Percentiles rank a stretch among this genome's conserved stretches.
Conservation (phyloP, 1,140 invertebrate species). For the Brachionus rubens region DNA sequence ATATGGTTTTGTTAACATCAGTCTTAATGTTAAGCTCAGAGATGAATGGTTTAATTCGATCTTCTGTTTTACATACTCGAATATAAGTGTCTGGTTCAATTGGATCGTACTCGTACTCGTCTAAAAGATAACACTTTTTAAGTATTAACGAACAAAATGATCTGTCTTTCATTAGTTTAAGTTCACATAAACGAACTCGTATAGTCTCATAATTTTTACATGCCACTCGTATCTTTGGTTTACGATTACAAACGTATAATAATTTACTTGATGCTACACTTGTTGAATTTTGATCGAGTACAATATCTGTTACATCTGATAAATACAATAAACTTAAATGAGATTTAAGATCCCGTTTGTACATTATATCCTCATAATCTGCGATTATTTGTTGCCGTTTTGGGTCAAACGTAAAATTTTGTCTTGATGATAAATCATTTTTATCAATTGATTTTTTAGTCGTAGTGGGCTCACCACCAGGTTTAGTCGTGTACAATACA, state of each 20-base stretch:
- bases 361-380: neutral
- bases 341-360: neutral
- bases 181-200: conserved; percentile 15
- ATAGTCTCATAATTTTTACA: conserved; percentile 4
- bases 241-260: conserved; percentile 19
- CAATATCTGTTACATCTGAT: conserved; percentile 11
- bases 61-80: conserved; percentile 15
- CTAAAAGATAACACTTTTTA: conserved; percentile 1
- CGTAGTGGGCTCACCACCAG: neutral
- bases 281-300: conserved; percentile 11
- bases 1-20: conserved; percentile 2
- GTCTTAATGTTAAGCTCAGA: neutral
- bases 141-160: neutral
- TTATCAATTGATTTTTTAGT: neutral
- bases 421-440: neutral
- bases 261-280: conserved; percentile 21
- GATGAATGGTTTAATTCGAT: neutral
- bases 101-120: conserved; percentile 37
- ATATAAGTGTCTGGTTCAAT: neutral
- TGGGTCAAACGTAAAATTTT: neutral
- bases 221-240: conserved; percentile 26
- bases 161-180: conserved; percentile 2
- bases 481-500: neutral
- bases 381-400: neutral
- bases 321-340: neutral